Percentiles rank a stretch among this genome's conserved stretches.
These are phyloP conservation scores for Pantala flavescens DNA, from an alignment of 1,140 invertebrate genomes.

Conservation along the genomic window DNA sequence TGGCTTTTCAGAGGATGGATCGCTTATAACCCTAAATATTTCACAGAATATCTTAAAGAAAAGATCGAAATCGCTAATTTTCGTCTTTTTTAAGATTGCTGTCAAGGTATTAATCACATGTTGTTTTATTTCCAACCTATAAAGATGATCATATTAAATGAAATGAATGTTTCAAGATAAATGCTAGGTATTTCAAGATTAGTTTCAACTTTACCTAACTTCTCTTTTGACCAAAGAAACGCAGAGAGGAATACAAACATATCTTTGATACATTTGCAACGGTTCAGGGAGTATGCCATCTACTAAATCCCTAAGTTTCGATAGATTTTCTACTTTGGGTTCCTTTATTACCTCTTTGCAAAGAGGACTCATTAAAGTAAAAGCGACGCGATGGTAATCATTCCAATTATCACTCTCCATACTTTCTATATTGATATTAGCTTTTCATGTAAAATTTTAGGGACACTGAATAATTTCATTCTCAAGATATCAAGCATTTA, in stretches of 20 bases:
- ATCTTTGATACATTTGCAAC: slow-evolving; percentile 39
- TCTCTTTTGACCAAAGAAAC: slow-evolving; percentile 36
- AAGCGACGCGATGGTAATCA: slow-evolving; percentile 25
- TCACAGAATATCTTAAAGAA: slow-evolving; percentile 39
- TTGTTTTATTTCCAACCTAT: slow-evolving; percentile 35
- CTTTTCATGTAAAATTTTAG: too few species aligned
- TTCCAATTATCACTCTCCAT: background rate
- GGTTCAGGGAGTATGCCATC: slow-evolving; percentile 31
- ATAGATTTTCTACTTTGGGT: slow-evolving; percentile 32
- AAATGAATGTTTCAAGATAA: slow-evolving; percentile 15
- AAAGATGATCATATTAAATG: slow-evolving; percentile 22
- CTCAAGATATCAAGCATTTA: too few species aligned
- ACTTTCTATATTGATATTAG: background rate
- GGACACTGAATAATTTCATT: too few species aligned
- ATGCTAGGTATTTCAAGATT: slow-evolving; percentile 23
- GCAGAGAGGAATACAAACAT: slow-evolving; percentile 40
- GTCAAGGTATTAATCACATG: slow-evolving; percentile 36
- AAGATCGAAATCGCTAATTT: slow-evolving; percentile 35
- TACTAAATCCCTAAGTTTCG: slow-evolving; percentile 28
- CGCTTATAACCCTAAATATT: slow-evolving; percentile 39
- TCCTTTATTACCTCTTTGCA: slow-evolving; percentile 38
- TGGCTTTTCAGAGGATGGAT: slow-evolving; percentile 35
- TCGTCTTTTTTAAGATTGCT: slow-evolving; percentile 34
- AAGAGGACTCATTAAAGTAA: slow-evolving; percentile 39
- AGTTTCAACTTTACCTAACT: slow-evolving; percentile 32